phyloP scores from a whole-genome alignment of 2,113 vertebrate genomes.

The Cottus gobio region DNA sequence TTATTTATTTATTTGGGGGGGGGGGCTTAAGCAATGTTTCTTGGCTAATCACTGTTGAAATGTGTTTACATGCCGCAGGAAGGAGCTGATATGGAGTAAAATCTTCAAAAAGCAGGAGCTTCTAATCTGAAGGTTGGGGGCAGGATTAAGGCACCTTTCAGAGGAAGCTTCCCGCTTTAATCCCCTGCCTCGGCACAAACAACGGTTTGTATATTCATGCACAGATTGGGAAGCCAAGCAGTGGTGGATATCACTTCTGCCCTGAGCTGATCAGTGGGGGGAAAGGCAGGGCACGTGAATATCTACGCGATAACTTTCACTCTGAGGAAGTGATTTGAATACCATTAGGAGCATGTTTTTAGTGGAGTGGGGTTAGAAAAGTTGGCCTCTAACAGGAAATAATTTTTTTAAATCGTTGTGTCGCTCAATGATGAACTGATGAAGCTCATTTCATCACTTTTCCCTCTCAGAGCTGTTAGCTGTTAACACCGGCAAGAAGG shows the following conservation, averaged over 20 bases:
- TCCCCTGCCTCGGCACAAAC: slow-evolving; percentile 60
- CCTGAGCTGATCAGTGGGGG: slow-evolving; percentile 18
- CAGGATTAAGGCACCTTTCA: slow-evolving; percentile 72
- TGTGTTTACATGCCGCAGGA: slow-evolving; percentile 67
- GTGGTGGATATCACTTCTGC: slow-evolving; percentile 7
- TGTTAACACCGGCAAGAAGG: slow-evolving; percentile 6
- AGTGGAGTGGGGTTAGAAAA: slow-evolving; percentile 3
- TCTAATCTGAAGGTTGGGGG: slow-evolving; percentile 65
- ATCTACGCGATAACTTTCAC: background rate
- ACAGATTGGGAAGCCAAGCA: slow-evolving; percentile 31
- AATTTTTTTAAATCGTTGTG: slow-evolving; percentile 1
- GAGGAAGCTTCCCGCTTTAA: slow-evolving; percentile 60
- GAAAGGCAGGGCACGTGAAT: background rate
- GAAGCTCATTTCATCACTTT: slow-evolving; percentile 5
- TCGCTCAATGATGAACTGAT: background rate
- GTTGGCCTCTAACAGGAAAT: background rate
- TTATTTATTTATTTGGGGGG: background rate
- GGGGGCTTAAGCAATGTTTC: slow-evolving; percentile 33
- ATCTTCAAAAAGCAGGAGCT: slow-evolving; percentile 68
- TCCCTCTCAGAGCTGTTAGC: background rate
- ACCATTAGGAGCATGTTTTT: slow-evolving; percentile 15
- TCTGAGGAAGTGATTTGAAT: background rate
- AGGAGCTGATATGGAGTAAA: slow-evolving; percentile 61
- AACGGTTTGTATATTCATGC: slow-evolving; percentile 46
- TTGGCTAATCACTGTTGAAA: slow-evolving; percentile 61